These are phyloP conservation scores for Pogonognathellus flavescens DNA, from an alignment of 1,140 invertebrate genomes.

Conservation along the genomic window DNA sequence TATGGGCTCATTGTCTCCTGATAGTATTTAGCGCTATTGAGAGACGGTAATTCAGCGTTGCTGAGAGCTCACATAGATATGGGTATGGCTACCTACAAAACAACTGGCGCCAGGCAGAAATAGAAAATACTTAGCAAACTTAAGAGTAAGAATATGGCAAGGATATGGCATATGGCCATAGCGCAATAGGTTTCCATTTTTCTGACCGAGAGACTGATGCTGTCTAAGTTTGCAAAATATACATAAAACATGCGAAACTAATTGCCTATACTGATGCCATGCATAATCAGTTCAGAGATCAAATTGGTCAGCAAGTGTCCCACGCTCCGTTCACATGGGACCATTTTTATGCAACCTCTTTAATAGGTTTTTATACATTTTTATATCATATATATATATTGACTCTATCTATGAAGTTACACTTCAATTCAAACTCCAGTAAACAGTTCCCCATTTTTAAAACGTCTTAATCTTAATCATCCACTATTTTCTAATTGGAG, in stretches of 20 bases:
- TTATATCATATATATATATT: no score
- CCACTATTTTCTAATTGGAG: neutral
- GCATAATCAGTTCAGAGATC: constrained; percentile 36
- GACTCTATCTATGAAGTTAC: neutral
- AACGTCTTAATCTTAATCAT: neutral
- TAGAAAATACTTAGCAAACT: constrained; percentile 8
- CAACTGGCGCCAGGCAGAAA: constrained; percentile 14
- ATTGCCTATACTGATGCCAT: neutral
- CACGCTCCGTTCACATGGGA: constrained; percentile 5
- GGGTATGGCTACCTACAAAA: neutral
- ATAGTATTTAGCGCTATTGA: no score
- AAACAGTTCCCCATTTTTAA: neutral
- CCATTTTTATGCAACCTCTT: neutral
- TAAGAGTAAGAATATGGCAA: no score
- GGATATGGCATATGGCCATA: no score
- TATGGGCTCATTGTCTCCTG: no score
- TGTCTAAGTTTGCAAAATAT: neutral
- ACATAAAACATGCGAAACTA: neutral
- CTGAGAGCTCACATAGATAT: no score
- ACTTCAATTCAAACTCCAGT: neutral
- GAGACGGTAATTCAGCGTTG: no score
- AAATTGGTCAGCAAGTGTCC: neutral
- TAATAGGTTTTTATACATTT: constrained; percentile 14
- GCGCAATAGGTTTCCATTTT: no score
- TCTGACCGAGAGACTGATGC: neutral